Evolutionary conservation across 2,888 invertebrate species (phyloP).

Genomic region (Mythimna lalbum): DNA sequence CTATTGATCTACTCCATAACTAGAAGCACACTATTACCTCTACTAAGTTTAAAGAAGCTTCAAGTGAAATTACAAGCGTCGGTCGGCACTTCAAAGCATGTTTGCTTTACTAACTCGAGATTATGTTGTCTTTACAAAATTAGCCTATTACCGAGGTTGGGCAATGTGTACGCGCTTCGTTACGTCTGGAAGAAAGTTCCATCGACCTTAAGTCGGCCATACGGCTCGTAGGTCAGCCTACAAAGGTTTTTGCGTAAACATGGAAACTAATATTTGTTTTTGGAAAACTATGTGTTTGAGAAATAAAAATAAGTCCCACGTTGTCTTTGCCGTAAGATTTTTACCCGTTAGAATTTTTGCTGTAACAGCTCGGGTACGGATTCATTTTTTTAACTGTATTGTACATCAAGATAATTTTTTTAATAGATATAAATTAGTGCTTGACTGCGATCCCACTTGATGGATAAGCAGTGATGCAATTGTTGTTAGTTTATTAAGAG

Average conservation of each 20-base stretch:
- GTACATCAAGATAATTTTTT: no score
- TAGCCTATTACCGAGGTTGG: conserved; percentile 81
- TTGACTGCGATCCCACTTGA: no score
- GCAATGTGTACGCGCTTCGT: conserved; percentile 80
- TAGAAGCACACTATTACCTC: conserved; percentile 33
- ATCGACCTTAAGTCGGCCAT: conserved; percentile 59
- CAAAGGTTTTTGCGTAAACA: conserved; percentile 56
- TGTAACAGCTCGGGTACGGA: no score
- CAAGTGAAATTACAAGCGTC: conserved; percentile 80
- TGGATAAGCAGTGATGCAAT: no score
- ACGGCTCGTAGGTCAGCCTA: conserved; percentile 48
- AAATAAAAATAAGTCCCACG: neutral
- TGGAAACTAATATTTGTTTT: conserved; percentile 49
- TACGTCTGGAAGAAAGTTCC: conserved; percentile 78
- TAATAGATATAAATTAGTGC: no score
- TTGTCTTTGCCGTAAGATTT: no score
- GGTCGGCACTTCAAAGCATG: conserved; percentile 82
- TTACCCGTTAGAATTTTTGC: neutral
- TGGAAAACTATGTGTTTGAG: conserved; percentile 31
- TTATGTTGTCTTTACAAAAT: conserved; percentile 87
- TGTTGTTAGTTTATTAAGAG: no score
- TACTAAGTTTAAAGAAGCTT: conserved; percentile 57
- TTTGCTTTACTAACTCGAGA: conserved; percentile 79
- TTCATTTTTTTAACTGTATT: no score
- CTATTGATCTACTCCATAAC: conserved; percentile 18